These are phyloP conservation scores for Balanococcus diminutus DNA, from an alignment of 2,888 invertebrate species.

Conservation along the genomic window DNA sequence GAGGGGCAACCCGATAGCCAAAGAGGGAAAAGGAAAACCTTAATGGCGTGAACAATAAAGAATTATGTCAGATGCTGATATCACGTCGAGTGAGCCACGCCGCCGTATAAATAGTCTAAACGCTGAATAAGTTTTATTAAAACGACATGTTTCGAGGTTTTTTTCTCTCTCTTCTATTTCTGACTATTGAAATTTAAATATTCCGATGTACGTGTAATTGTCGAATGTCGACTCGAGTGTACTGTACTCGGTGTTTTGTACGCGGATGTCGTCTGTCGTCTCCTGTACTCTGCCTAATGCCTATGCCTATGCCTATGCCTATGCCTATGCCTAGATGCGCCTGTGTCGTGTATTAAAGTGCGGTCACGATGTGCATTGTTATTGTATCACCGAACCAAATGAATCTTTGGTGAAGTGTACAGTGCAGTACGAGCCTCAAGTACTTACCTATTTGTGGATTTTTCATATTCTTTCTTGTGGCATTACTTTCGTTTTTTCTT, in stretches of 20 bases:
- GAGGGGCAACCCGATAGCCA: no score
- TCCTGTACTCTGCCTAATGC: no score
- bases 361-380: conserved; percentile 23
- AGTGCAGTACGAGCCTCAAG: no score
- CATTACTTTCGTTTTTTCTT: no score
- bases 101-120: not conserved
- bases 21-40: not conserved
- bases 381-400: conserved; percentile 24
- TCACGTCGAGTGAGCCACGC: not conserved
- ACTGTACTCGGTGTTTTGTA: conserved; percentile 13
- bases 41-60: conserved; percentile 20
- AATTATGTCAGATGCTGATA: conserved; percentile 35
- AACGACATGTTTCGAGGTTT: not conserved
- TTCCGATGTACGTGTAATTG: not conserved
- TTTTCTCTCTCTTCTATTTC: not conserved
- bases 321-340: not conserved
- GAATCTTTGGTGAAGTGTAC: not conserved
- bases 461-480: no score
- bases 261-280: conserved; percentile 30
- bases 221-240: not conserved
- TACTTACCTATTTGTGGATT: no score
- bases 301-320: not conserved
- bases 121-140: conserved; percentile 22
- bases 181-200: conserved; percentile 20
- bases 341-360: not conserved